Evolutionary conservation across 2,113 vertebrate genomes (phyloP), one percentile per base, ranked within the genome.

Genomic region (Microtus montanus): DNA sequence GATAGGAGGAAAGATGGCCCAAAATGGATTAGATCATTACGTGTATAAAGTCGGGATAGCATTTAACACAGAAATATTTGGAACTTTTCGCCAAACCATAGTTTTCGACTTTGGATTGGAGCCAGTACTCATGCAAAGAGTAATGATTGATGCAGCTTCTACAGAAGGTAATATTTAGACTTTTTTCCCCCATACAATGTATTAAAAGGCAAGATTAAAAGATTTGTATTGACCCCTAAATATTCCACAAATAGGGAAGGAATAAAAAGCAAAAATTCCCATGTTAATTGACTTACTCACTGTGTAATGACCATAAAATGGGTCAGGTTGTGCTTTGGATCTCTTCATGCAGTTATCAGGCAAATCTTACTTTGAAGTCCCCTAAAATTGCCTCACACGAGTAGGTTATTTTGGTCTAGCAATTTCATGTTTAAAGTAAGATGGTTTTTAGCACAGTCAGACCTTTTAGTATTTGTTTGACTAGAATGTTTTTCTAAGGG

Each of bases 21-120:
- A 99, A 97, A 99, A 99, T 63, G 99, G 99, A 98, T 98, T 99
- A 97, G 99, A 99, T 98, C 99, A 99, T 97, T 99, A 99, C 95
- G 92, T 99, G 94, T 99, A 99, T 98, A 99, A 99, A 98, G 99
- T 99, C 85, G 98, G 98, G 89, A 99, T 99, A 98, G 99, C 98
- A 95, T 99, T 99, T 98, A 99, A 98, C 98, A 99, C 99, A 58
- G 99, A 99, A 98, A 99, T 99, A 98, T 99, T 99, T 97, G 99
- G 99, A 82, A 99, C 99, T 97, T 99, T 99, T 98, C 98, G 99
- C 83, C 99, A 99, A 98, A 99, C 99, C 35, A 99, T 99, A 93
- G 99, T 99, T 96, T 99, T 99, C 97, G 99, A 99, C 98, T 99
- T 99, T 87, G 99, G 99, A 97, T 99, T 99, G 87, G 99, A 99